Evolutionary conservation across 2,888 invertebrate genomes (phyloP).

Genomic region (Liodrosophila aerea): DNA sequence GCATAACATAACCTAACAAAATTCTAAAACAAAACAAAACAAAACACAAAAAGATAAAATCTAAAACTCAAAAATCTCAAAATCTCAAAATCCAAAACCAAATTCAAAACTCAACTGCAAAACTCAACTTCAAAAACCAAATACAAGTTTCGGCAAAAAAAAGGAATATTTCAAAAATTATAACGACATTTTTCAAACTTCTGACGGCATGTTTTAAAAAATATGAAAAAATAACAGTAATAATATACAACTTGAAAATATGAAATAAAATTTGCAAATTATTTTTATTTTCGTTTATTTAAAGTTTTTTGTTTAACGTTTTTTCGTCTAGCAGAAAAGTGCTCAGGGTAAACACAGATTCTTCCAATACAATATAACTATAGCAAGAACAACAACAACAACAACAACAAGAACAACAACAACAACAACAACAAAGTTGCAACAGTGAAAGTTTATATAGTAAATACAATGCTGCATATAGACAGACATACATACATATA

Average conservation of each 20-base stretch:
- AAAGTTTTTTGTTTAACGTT: slow-evolving; percentile 29
- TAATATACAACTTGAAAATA: slow-evolving; percentile 9
- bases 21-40: slow-evolving; percentile 16
- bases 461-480: slow-evolving; percentile 43
- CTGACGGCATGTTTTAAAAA: slow-evolving; percentile 59
- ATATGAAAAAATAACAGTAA: slow-evolving; percentile 29
- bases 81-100: slow-evolving; percentile 30
- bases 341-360: slow-evolving; percentile 83
- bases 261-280: slow-evolving; percentile 1
- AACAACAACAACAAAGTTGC: slow-evolving; percentile 28
- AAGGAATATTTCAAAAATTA: slow-evolving; percentile 15
- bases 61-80: slow-evolving; percentile 34
- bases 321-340: slow-evolving; percentile 75
- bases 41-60: slow-evolving; percentile 12
- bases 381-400: slow-evolving; percentile 39
- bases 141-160: slow-evolving; percentile 65
- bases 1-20: background rate
- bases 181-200: slow-evolving; percentile 38
- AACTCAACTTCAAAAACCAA: slow-evolving; percentile 23
- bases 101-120: slow-evolving; percentile 25
- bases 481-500: slow-evolving; percentile 31
- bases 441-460: slow-evolving; percentile 67
- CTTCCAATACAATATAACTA: slow-evolving; percentile 81
- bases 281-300: slow-evolving; percentile 12
- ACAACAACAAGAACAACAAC: slow-evolving; percentile 44